A percentile compares a stretch with the other conserved stretches of the same genome.
Evolutionary conservation across 2,113 vertebrate species (phyloP).

Genomic region (Trematomus loennbergii): DNA sequence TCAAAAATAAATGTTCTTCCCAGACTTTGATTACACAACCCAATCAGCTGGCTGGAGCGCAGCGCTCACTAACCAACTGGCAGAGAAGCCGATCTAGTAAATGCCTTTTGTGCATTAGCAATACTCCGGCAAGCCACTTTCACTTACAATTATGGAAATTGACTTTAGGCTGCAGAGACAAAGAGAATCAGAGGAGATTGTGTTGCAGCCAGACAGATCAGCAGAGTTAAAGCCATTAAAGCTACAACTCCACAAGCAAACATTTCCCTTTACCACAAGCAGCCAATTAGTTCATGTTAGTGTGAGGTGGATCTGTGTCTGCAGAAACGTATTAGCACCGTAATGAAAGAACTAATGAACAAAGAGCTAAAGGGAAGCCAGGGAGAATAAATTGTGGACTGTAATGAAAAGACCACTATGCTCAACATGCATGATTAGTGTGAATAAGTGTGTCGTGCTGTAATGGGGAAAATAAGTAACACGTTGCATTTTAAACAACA

Average conservation of each 20-base stretch:
- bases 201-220: slow-evolving; percentile 40
- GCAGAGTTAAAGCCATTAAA: slow-evolving; percentile 18
- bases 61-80: slow-evolving; percentile 22
- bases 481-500: slow-evolving; percentile 28
- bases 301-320: slow-evolving; percentile 32
- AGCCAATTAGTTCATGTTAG: slow-evolving; percentile 50
- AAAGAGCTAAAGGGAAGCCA: slow-evolving; percentile 49
- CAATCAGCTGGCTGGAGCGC: slow-evolving; percentile 22
- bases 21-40: slow-evolving; percentile 33
- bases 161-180: slow-evolving; percentile 32
- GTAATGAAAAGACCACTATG: slow-evolving; percentile 44
- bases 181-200: slow-evolving; percentile 44
- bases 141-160: slow-evolving; percentile 51
- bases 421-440: slow-evolving; percentile 24
- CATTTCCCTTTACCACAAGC: slow-evolving; percentile 35
- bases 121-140: slow-evolving; percentile 32
- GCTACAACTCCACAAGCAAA: slow-evolving; percentile 26
- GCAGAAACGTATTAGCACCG: slow-evolving; percentile 54
- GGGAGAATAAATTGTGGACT: slow-evolving; percentile 24
- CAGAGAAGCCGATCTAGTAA: slow-evolving; percentile 41
- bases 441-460: slow-evolving; percentile 18
- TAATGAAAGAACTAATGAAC: slow-evolving; percentile 60
- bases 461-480: background rate
- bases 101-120: slow-evolving; percentile 40
- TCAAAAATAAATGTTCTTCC: background rate